Evolutionary conservation across 2,113 vertebrate species (phyloP).

Genomic region (Tupaia tana): DNA sequence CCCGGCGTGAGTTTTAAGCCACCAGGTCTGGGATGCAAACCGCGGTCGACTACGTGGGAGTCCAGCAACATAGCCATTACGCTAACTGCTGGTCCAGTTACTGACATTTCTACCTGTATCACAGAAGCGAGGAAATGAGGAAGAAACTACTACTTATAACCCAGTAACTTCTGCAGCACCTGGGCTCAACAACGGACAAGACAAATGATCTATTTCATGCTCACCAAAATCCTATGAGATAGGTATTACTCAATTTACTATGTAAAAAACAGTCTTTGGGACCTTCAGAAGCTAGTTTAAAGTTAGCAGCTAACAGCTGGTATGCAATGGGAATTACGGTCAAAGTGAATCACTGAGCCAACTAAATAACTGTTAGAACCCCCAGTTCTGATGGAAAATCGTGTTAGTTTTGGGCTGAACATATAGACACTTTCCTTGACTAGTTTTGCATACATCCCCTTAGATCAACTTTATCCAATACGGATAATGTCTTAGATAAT

Average conservation of each 20-base stretch:
- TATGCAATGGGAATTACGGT: not conserved
- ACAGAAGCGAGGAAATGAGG: not conserved
- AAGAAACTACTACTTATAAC: not conserved
- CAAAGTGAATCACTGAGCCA: not conserved
- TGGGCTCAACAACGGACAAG: not conserved
- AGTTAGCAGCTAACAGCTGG: not conserved
- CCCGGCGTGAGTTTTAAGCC: too few relatives aligned
- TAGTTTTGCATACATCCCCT: not conserved
- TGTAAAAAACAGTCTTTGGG: not conserved
- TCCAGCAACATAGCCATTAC: too few relatives aligned
- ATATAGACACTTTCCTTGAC: not conserved
- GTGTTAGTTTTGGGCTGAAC: not conserved
- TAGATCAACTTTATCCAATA: not conserved
- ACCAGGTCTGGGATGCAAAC: too few relatives aligned
- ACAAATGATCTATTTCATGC: not conserved
- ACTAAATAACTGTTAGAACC: not conserved
- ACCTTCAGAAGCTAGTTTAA: not conserved
- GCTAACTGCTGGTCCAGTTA: not conserved
- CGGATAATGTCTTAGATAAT: not conserved
- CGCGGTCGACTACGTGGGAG: too few relatives aligned
- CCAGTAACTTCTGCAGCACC: not conserved
- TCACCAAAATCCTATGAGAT: not conserved
- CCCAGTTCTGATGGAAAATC: not conserved
- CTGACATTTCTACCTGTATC: not conserved
- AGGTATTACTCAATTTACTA: not conserved